Conservation (phyloP, 2,888 invertebrate species). For the Agriotes lineatus region DNA sequence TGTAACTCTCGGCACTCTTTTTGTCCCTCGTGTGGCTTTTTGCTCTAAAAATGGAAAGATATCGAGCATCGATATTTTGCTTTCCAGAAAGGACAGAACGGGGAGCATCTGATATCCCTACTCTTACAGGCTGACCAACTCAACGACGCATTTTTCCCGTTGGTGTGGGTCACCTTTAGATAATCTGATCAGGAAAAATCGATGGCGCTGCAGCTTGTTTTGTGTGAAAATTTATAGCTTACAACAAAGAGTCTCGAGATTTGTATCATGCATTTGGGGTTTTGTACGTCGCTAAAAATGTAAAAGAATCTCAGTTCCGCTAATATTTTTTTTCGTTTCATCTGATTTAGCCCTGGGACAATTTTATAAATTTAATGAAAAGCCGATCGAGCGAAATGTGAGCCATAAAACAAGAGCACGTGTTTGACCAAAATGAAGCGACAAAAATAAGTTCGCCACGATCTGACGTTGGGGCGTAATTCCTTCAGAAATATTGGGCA, state of each 20-base stretch:
- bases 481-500: neutral
- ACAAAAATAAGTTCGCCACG: neutral
- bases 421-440: neutral
- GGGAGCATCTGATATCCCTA: too few relatives aligned
- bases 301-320: neutral
- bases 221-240: neutral
- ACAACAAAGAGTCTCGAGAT: neutral
- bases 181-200: neutral
- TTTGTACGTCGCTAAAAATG: neutral
- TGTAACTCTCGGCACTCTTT: too few relatives aligned
- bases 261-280: neutral
- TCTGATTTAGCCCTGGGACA: neutral
- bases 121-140: too few relatives aligned
- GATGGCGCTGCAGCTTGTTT: constrained; percentile 3
- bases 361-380: constrained; percentile 1
- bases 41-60: too few relatives aligned
- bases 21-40: too few relatives aligned
- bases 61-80: too few relatives aligned
- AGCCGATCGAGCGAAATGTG: constrained; percentile 3
- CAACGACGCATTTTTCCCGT: too few relatives aligned
- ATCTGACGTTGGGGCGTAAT: neutral
- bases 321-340: neutral
- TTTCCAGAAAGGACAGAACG: too few relatives aligned
- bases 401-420: neutral
- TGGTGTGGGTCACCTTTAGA: neutral